These are phyloP conservation scores for Ceyx melanurus DNA, from an alignment of 2,113 vertebrate genomes.

Conservation along the genomic window DNA sequence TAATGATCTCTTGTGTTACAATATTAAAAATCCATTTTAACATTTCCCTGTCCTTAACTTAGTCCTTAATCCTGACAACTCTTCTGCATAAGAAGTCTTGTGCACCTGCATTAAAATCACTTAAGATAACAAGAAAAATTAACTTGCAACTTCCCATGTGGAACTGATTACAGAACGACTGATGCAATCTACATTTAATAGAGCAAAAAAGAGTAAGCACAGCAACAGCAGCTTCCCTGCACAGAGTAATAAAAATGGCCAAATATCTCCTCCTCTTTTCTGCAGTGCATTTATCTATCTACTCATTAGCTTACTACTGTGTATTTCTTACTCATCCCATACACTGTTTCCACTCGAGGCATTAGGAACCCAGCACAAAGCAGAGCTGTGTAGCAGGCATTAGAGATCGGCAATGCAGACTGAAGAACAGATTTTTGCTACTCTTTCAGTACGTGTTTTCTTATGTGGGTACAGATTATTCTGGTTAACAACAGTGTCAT, in stretches of 20 bases:
- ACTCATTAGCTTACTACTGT: background rate
- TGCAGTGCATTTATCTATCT: background rate
- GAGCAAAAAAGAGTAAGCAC: background rate
- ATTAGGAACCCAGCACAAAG: background rate
- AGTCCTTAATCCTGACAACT: background rate
- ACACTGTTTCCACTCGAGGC: background rate
- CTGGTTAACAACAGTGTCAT: background rate
- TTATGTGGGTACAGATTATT: background rate
- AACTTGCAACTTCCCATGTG: background rate
- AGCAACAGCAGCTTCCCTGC: background rate
- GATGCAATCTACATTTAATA: background rate
- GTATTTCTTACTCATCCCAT: background rate
- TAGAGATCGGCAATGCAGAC: background rate
- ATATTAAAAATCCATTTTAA: background rate
- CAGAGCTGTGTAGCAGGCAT: background rate
- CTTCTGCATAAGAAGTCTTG: background rate
- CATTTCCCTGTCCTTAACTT: background rate
- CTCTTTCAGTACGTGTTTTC: slow-evolving; percentile 1
- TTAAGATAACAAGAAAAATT: background rate
- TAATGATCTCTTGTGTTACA: background rate
- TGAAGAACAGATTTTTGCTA: background rate
- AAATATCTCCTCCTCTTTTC: background rate
- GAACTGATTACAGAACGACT: background rate
- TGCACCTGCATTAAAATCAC: background rate
- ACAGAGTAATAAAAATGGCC: background rate